A percentile compares a stretch with the other conserved stretches of the same genome.
Evolutionary conservation across 2,888 invertebrate species (phyloP).

Genomic region (Lasioglossum villosulum): DNA sequence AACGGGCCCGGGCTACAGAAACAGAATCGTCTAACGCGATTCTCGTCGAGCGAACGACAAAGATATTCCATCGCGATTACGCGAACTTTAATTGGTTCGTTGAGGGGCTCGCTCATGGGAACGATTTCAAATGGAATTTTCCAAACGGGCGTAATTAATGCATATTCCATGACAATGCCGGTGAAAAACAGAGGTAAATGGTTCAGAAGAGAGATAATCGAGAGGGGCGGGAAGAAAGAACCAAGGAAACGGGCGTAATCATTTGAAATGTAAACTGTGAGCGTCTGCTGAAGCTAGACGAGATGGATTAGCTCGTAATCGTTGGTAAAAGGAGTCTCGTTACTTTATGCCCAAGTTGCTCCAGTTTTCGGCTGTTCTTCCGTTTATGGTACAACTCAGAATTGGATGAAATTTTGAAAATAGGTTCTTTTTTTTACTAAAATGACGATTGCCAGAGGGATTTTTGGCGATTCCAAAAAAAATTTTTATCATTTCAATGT

Average conservation of each 20-base stretch:
- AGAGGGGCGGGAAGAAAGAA: background rate
- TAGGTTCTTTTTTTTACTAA: no score
- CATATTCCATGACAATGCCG: background rate
- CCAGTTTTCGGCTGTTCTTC: no score
- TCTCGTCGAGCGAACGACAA: background rate
- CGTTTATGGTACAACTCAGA: no score
- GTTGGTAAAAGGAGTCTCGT: background rate
- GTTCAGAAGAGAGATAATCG: background rate
- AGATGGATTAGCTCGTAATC: background rate
- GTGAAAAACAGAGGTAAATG: background rate
- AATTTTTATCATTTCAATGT: no score
- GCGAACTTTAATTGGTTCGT: background rate
- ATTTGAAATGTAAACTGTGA: background rate
- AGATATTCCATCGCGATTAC: background rate
- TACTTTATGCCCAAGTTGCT: background rate
- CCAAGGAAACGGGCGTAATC: background rate
- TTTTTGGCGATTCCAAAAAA: no score
- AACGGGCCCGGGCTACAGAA: background rate
- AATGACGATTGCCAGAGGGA: no score
- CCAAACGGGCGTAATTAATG: background rate
- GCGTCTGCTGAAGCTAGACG: background rate
- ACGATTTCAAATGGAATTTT: slow-evolving; percentile 19
- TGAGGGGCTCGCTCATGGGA: background rate
- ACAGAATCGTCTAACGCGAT: background rate
- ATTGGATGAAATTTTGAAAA: no score